Evolutionary conservation across 2,113 vertebrate species (phyloP).

Genomic region (Mixornis gularis): DNA sequence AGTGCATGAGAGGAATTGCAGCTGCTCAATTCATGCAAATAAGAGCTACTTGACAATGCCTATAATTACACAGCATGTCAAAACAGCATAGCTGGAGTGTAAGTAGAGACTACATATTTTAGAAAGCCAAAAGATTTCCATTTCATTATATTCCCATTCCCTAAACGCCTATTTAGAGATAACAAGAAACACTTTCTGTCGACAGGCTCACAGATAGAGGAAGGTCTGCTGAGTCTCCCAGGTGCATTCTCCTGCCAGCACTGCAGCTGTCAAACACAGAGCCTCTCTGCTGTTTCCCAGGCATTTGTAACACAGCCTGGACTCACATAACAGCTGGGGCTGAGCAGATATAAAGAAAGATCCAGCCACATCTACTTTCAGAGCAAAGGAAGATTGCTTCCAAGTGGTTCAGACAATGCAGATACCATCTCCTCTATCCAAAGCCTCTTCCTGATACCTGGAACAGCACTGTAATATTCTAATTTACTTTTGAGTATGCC

Average conservation of each 20-base stretch:
- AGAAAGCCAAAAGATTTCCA: not conserved
- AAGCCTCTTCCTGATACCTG: not conserved
- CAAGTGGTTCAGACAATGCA: not conserved
- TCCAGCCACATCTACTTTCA: not conserved
- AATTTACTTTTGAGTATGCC: not conserved
- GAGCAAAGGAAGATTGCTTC: not conserved
- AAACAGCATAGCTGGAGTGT: conserved; percentile 10
- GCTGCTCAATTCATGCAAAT: conserved; percentile 37
- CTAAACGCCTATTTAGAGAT: not conserved
- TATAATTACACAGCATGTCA: conserved; percentile 43
- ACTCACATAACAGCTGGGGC: not conserved
- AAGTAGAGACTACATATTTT: not conserved
- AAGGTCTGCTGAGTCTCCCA: not conserved
- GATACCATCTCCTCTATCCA: not conserved
- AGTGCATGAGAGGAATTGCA: conserved; percentile 36
- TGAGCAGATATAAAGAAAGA: not conserved
- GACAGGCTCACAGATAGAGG: not conserved
- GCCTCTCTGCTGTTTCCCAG: not conserved
- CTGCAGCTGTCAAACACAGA: not conserved
- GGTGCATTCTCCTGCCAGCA: not conserved
- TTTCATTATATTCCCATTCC: not conserved
- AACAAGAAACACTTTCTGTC: not conserved
- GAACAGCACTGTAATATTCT: not conserved
- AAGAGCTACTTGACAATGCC: conserved; percentile 25
- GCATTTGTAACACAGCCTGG: not conserved